A percentile compares a stretch with the other conserved stretches of the same genome.
These are phyloP conservation scores for Dermatemys mawii DNA, from an alignment of 2,113 vertebrate species.

Conservation along the genomic window DNA sequence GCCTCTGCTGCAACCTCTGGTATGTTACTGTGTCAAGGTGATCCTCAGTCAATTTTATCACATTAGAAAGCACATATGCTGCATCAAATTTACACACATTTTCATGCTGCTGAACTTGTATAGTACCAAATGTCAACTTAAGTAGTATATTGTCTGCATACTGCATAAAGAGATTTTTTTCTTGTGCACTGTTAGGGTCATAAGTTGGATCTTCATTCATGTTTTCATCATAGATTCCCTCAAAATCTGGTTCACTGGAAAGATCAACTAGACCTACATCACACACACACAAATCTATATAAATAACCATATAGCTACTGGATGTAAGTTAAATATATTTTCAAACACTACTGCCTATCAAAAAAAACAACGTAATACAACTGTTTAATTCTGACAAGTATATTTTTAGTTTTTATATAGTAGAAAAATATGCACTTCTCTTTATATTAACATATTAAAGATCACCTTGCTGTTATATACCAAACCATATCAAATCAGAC, in stretches of 20 bases:
- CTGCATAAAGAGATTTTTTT: slow-evolving; percentile 74
- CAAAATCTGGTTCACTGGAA: slow-evolving; percentile 76
- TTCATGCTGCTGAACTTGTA: slow-evolving; percentile 69
- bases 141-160: slow-evolving; percentile 71
- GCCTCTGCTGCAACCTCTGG: slow-evolving; percentile 77
- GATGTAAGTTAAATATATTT: not conserved
- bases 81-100: slow-evolving; percentile 79
- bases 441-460: not conserved
- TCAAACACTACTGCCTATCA: not conserved
- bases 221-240: slow-evolving; percentile 74
- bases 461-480: not conserved
- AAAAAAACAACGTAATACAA: not conserved
- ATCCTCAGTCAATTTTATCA: slow-evolving; percentile 70
- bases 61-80: slow-evolving; percentile 65
- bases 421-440: not conserved
- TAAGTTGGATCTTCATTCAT: slow-evolving; percentile 77
- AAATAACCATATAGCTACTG: not conserved
- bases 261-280: slow-evolving; percentile 73
- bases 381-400: not conserved
- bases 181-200: slow-evolving; percentile 71
- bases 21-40: slow-evolving; percentile 69
- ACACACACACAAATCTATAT: not conserved
- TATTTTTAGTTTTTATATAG: not conserved
- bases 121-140: slow-evolving; percentile 74
- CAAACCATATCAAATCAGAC: not conserved